These are phyloP conservation scores for Volucella inanis DNA, from an alignment of 2,888 invertebrate genomes.

Conservation along the genomic window DNA sequence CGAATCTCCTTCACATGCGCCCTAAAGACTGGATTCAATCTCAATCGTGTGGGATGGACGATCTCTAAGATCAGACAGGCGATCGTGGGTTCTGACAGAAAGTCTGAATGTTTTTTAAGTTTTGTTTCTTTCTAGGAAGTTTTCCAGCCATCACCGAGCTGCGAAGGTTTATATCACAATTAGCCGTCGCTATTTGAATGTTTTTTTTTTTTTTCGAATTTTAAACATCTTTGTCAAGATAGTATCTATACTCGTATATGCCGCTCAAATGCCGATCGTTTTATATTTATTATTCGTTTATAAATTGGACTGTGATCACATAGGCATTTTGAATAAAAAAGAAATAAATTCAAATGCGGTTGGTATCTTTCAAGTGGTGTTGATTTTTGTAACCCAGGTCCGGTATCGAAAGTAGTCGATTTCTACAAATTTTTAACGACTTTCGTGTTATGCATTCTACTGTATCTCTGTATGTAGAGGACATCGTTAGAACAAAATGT, in stretches of 20 bases:
- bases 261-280: conserved; percentile 20
- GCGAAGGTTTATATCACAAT: conserved; percentile 68
- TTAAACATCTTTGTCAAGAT: not conserved
- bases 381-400: conserved; percentile 66
- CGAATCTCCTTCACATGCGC: conserved; percentile 42
- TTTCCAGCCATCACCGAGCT: conserved; percentile 13
- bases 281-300: conserved; percentile 54
- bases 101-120: conserved; percentile 4
- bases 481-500: conserved; percentile 64
- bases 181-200: conserved; percentile 38
- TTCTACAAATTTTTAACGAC: conserved; percentile 58
- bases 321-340: conserved; percentile 49
- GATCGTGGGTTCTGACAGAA: conserved; percentile 13
- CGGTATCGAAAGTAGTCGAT: conserved; percentile 53
- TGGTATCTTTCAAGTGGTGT: conserved; percentile 68
- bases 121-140: conserved; percentile 62
- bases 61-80: conserved; percentile 25
- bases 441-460: conserved; percentile 43
- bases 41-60: conserved; percentile 64
- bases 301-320: conserved; percentile 32
- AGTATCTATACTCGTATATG: conserved; percentile 8
- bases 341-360: conserved; percentile 58
- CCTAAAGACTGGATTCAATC: conserved; percentile 43
- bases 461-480: conserved; percentile 46
- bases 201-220: not conserved